A percentile compares a stretch with the other conserved stretches of the same genome.
Evolutionary conservation across 2,888 invertebrate species (phyloP).

Genomic region (Penaeus monodon): DNA sequence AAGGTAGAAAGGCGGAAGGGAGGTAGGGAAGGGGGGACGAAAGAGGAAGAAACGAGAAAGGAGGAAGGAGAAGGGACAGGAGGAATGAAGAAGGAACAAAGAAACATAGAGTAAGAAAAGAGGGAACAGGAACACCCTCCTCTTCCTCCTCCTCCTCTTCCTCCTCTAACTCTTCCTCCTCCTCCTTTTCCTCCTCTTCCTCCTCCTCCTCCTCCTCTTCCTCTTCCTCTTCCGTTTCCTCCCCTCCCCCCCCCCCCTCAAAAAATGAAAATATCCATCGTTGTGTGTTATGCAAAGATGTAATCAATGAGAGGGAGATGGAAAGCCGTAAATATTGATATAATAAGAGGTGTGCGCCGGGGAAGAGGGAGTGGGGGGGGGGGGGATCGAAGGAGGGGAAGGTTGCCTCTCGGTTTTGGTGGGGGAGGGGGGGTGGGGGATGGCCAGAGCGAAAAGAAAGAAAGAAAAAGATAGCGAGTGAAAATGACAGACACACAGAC

Average conservation of each 20-base stretch:
- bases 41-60: too few species aligned
- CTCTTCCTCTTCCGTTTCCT: neutral
- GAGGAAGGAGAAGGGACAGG: too few species aligned
- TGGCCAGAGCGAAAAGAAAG: neutral
- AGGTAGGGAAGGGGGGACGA: too few species aligned
- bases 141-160: neutral
- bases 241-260: slow-evolving; percentile 1
- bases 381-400: neutral
- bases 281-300: too few species aligned
- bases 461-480: neutral
- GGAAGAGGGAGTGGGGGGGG: neutral
- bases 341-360: neutral
- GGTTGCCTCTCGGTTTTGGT: neutral
- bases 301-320: neutral
- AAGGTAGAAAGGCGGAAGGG: too few species aligned
- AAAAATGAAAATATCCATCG: too few species aligned
- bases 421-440: neutral
- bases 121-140: too few species aligned
- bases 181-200: neutral
- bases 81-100: too few species aligned
- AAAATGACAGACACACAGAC: neutral
- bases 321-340: neutral
- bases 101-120: too few species aligned
- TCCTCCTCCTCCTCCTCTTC: neutral
- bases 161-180: neutral